Evolutionary conservation across 2,113 vertebrate genomes (phyloP), one percentile per base, ranked within the genome.

Genomic region (Sapajus apella): DNA sequence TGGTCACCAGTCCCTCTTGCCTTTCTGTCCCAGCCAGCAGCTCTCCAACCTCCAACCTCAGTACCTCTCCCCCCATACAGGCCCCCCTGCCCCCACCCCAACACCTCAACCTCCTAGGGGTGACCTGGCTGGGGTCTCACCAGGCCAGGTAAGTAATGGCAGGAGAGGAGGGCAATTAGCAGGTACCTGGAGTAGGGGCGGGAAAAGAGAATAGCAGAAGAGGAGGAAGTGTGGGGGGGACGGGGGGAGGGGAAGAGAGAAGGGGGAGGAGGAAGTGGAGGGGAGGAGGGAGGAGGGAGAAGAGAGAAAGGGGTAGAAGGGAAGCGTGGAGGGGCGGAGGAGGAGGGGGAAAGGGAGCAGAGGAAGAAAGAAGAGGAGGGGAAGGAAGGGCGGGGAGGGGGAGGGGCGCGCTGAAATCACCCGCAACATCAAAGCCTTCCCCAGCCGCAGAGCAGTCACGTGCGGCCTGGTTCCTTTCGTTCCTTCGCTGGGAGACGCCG

Each of bases 341-440:
- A 56, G 87, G 68, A 66, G 61, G 72, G 50, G 58, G 5, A 35
- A n/a, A 17, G 3, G n/a, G 43, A 37, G 37, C 61, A 64, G 66
- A 40, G 27, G 12, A 0, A 32, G 25, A 13, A 45, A 11, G n/a
- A 27, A 25, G 27, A 45, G 40, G 50, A 14, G 50, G 50, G 14
- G 27, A 56, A 35, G 37, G 50, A 27, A 17, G 40, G 56, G 92
- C 5, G 23, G 2, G n/a, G 52, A 32, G 56, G 61, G 68, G 94
- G 77, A 56, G 87, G 68, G 72, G 72, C 30, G 10, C 30, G 2
- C 95, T 32, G 90, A 79, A 87, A 97, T 93, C 95, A 27, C 87
- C 45, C 1, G 77, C 92, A 96, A 97, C 97, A 98, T 98, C 97
- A 97, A 97, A 98, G 97, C 97, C 86, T 94, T 95, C 87, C 70